Percentiles rank a stretch among this genome's conserved stretches.
Conservation (phyloP, 1,140 invertebrate genomes). For the Geopemphigus sp. region DNA sequence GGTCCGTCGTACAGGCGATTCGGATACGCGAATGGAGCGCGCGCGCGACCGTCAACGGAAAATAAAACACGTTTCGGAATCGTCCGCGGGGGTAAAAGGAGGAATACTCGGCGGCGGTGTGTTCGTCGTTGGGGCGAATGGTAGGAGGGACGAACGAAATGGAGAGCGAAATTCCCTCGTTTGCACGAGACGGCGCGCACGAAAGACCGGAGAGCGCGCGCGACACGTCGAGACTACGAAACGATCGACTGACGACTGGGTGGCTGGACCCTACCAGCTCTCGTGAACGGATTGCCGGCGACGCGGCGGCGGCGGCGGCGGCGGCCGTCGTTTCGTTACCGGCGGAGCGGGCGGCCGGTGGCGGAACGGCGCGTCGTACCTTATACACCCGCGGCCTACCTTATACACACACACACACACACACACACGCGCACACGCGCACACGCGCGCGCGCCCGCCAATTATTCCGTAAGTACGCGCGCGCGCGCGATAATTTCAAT, state of each 20-base stretch:
- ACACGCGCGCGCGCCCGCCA: too few species aligned
- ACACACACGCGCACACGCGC: too few species aligned
- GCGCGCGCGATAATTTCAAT: too few species aligned
- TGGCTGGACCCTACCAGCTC: too few species aligned
- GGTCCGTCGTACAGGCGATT: too few species aligned
- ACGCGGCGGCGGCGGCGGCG: slow-evolving; percentile 30
- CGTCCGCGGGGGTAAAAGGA: too few species aligned
- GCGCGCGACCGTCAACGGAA: too few species aligned
- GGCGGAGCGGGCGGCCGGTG: background rate
- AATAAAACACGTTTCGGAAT: background rate
- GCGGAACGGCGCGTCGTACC: background rate
- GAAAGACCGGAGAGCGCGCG: background rate
- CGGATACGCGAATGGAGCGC: too few species aligned
- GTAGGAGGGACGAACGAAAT: background rate
- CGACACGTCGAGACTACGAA: background rate
- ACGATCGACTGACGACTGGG: slow-evolving; percentile 42
- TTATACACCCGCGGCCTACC: background rate
- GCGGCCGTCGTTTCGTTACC: background rate
- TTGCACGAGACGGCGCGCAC: too few species aligned
- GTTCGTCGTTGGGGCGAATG: too few species aligned
- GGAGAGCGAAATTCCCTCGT: background rate
- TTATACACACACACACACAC: too few species aligned
- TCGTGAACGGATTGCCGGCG: slow-evolving; percentile 15
- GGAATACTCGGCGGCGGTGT: too few species aligned
- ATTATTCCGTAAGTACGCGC: slow-evolving; percentile 18